Evolutionary conservation across 2,797 vertebrate genomes (phyloP).

Genomic region (Phylloscopus collybita): DNA sequence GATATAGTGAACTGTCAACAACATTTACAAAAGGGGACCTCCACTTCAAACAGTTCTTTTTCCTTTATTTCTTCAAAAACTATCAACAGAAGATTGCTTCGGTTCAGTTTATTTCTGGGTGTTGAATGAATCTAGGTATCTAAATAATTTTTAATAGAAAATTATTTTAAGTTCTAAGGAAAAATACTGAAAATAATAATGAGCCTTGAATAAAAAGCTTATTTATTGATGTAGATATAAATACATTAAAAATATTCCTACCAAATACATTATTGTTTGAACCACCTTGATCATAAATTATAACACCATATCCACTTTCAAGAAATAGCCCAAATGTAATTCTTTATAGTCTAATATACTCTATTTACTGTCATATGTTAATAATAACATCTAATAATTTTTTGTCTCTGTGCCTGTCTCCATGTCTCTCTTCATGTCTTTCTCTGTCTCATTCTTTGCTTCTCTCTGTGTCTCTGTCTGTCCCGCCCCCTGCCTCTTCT

Average conservation of each 20-base stretch:
- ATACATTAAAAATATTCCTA: not conserved
- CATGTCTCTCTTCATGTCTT: not conserved
- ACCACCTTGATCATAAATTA: not conserved
- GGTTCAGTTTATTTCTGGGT: not conserved
- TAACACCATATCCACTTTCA: not conserved
- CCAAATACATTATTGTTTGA: not conserved
- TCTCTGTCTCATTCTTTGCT: not conserved
- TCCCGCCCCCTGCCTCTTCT: fast-evolving
- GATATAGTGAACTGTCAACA: not conserved
- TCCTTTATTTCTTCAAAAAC: not conserved
- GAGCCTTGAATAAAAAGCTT: not conserved
- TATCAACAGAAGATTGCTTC: not conserved
- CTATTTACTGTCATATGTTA: not conserved
- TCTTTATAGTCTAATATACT: not conserved
- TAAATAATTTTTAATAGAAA: not conserved
- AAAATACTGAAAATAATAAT: not conserved
- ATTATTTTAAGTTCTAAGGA: not conserved
- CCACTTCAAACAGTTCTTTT: not conserved
- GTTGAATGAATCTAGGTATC: not conserved
- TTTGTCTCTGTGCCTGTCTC: not conserved
- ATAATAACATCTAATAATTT: not conserved
- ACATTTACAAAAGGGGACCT: not conserved
- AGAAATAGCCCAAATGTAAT: not conserved
- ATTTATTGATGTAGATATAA: not conserved
- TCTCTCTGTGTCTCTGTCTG: not conserved